phyloP scores from a whole-genome alignment of 2,113 vertebrate species.

The Nothocercus nigrocapillus region DNA sequence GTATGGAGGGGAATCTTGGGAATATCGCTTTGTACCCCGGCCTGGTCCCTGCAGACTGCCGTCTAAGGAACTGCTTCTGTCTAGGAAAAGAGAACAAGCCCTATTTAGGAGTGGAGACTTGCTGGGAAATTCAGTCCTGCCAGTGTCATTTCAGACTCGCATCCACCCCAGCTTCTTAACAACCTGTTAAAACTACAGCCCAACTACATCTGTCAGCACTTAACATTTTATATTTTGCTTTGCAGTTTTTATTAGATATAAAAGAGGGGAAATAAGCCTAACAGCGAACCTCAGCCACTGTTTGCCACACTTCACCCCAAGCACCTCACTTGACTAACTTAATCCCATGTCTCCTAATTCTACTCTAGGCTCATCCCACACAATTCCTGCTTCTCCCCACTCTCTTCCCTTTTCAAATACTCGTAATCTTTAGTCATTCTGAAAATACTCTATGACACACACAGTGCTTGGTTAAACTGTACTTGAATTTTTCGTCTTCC shows the following conservation, averaged over 20 bases:
- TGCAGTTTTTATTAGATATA: not conserved
- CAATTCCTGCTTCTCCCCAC: not conserved
- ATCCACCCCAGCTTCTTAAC: not conserved
- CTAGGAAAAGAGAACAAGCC: slow-evolving; percentile 77
- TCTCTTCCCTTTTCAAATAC: not conserved
- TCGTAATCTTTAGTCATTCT: rapidly evolving
- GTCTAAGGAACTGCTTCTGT: slow-evolving; percentile 83
- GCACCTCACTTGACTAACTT: not conserved
- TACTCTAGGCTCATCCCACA: not conserved
- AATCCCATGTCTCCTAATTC: not conserved
- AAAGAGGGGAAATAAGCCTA: not conserved
- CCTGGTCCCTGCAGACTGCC: slow-evolving; percentile 79
- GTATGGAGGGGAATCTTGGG: slow-evolving; percentile 81
- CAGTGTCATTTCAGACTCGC: not conserved
- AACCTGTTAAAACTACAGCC: not conserved
- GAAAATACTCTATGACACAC: not conserved
- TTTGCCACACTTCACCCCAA: not conserved
- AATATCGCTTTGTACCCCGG: slow-evolving; percentile 84
- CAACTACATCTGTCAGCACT: not conserved
- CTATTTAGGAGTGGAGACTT: slow-evolving; percentile 46
- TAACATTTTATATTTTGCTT: not conserved
- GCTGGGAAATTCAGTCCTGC: not conserved
- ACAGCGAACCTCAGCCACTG: not conserved
- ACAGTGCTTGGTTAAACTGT: not conserved
- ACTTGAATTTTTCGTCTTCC: not conserved